These are phyloP conservation scores for Brachynemurus nebulosus DNA, from an alignment of 2,888 invertebrate genomes.

Conservation along the genomic window DNA sequence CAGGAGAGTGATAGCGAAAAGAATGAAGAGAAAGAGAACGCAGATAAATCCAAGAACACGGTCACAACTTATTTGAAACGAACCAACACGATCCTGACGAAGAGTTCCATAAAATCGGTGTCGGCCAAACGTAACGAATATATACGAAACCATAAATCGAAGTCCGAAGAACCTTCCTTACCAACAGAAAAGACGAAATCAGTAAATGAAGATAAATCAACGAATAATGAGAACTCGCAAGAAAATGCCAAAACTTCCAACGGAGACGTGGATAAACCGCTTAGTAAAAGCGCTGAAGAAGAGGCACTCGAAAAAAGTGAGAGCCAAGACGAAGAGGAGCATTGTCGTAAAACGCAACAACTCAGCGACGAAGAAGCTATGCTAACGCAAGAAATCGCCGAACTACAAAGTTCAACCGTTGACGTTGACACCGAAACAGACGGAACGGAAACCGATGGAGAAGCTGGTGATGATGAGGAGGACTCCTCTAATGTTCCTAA, in stretches of 20 bases:
- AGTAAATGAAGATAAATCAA: background rate
- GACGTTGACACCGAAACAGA: slow-evolving; percentile 73
- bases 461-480: slow-evolving; percentile 31
- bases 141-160: slow-evolving; percentile 3
- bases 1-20: slow-evolving; percentile 25
- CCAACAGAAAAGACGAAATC: background rate
- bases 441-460: slow-evolving; percentile 61
- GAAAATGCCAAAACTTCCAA: background rate
- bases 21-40: background rate
- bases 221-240: slow-evolving; percentile 1
- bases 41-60: background rate
- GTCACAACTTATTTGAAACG: slow-evolving; percentile 5
- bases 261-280: slow-evolving; percentile 1
- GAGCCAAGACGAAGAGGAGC: slow-evolving; percentile 49
- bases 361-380: slow-evolving; percentile 64
- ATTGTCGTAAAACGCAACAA: slow-evolving; percentile 48
- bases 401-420: slow-evolving; percentile 57
- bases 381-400: slow-evolving; percentile 59
- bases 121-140: background rate
- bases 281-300: slow-evolving; percentile 19
- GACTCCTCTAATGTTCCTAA: slow-evolving; percentile 25
- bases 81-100: slow-evolving; percentile 7
- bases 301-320: slow-evolving; percentile 33
- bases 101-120: slow-evolving; percentile 1
- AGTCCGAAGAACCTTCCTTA: background rate